Conservation (phyloP, 2,113 vertebrate species). For the Callipepla californica region DNA sequence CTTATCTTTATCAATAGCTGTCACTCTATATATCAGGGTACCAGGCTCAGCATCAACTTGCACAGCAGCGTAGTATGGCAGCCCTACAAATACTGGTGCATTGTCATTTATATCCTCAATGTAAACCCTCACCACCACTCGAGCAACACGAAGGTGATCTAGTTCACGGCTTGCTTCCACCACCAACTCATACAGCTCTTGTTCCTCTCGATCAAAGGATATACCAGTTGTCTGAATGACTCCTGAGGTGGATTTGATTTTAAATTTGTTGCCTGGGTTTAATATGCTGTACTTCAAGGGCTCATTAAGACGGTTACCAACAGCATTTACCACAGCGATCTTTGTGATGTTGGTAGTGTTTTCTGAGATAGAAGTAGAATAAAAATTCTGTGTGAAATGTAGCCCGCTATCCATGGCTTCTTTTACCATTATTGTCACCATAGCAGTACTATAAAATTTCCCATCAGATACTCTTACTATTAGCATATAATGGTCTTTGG, state of each 20-base stretch:
- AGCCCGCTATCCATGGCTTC: constrained; percentile 95
- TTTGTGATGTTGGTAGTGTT: constrained; percentile 90
- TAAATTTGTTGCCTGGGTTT: constrained; percentile 93
- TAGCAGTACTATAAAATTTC: constrained; percentile 90
- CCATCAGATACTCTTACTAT: constrained; percentile 93
- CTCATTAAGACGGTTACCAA: constrained; percentile 94
- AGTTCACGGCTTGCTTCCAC: constrained; percentile 93
- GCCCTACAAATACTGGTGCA: constrained; percentile 90
- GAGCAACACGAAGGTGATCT: constrained; percentile 89
- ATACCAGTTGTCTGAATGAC: constrained; percentile 93
- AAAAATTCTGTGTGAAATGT: constrained; percentile 88
- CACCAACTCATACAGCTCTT: constrained; percentile 93
- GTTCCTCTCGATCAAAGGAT: constrained; percentile 93
- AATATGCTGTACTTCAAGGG: constrained; percentile 92
- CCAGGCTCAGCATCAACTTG: constrained; percentile 94
- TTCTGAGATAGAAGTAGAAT: constrained; percentile 91
- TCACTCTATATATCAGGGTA: constrained; percentile 89
- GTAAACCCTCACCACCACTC: constrained; percentile 90
- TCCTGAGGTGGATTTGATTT: constrained; percentile 92
- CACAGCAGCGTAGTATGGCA: constrained; percentile 96
- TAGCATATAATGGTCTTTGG: constrained; percentile 91
- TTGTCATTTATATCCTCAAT: constrained; percentile 97
- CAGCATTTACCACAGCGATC: constrained; percentile 91
- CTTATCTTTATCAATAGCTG: constrained; percentile 92
- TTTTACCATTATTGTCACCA: constrained; percentile 88